Evolutionary conservation across 2,797 vertebrate species (phyloP), one percentile per base, ranked within the genome.

Genomic region (Fratercula arctica): DNA sequence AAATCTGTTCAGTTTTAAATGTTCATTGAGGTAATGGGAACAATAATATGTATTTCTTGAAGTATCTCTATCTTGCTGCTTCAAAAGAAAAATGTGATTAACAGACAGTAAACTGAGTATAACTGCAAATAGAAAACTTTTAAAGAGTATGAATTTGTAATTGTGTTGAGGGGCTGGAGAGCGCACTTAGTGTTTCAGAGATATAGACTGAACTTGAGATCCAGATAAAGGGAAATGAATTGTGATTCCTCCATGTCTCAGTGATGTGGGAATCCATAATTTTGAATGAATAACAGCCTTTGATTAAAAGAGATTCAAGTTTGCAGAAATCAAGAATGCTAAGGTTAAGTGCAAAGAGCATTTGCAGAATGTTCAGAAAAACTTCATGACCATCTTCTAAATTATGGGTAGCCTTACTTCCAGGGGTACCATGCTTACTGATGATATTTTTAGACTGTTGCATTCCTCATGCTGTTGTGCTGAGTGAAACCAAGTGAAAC

Each of bases 401-500:
- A 50, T 33, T 12, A 8, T 3, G 8, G 15, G 45, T 75, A 48
- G 51, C 24, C 21, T 83, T 69, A 9, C 24, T 75, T 79, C 53
- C 10, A 5, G 33, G 29, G 48, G 4, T 69, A 29, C 46, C 24
- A 3, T 37, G 33, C 57, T 70, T 59, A 46, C 35, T 66, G 48
- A n/a, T 76, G 28, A 12, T 59, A 33, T 29, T 82, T 61, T 75
- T 57, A 54, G 45, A 61, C 35, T 82, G 12, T 46, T 87, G 33
- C 26, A 19, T 68, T 90, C 57, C 18, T 72, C 13, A 9, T 51
- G 39, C 29, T 88, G 12, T 79, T 76, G 20, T 21, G 9, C 57
- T 77, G 46, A 70, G 48, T 90, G 46, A 64, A 87, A 76, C 73
- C 54, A 72, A 21, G 48, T 92, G 50, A 64, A 87, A 78, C 70